These are phyloP conservation scores for Calliopum simillimum DNA, from an alignment of 2,888 invertebrate genomes.

Conservation along the genomic window DNA sequence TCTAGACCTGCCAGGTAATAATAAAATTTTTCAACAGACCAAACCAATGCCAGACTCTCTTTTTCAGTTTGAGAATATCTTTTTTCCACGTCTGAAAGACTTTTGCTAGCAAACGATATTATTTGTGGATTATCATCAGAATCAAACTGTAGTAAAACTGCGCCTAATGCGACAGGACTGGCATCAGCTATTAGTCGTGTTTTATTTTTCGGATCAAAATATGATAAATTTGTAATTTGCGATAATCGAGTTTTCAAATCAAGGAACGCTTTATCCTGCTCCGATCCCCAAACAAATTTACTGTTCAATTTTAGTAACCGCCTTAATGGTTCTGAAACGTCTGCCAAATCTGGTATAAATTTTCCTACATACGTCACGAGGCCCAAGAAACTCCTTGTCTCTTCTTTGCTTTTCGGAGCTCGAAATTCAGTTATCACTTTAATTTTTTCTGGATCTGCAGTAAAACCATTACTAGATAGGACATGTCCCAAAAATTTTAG, in stretches of 20 bases:
- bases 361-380: conserved; percentile 41
- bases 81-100: conserved; percentile 37
- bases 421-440: conserved; percentile 42
- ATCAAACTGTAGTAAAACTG: conserved; percentile 44
- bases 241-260: conserved; percentile 34
- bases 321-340: conserved; percentile 40
- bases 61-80: conserved; percentile 44
- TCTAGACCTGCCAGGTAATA: conserved; percentile 43
- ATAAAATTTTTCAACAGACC: conserved; percentile 43
- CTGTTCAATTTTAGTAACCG: conserved; percentile 36
- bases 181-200: conserved; percentile 43
- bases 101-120: conserved; percentile 42
- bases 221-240: conserved; percentile 40
- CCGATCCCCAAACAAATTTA: conserved; percentile 40
- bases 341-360: conserved; percentile 40
- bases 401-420: conserved; percentile 39
- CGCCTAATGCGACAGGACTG: conserved; percentile 43
- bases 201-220: conserved; percentile 38
- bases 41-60: too few species aligned
- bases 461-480: conserved; percentile 42
- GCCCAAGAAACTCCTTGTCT: conserved; percentile 39
- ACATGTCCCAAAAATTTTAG: conserved; percentile 36
- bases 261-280: conserved; percentile 37
- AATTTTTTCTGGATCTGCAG: conserved; percentile 45
- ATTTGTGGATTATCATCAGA: conserved; percentile 32